Conservation (phyloP, 1,140 invertebrate genomes). For the Scaptomyza montana region DNA sequence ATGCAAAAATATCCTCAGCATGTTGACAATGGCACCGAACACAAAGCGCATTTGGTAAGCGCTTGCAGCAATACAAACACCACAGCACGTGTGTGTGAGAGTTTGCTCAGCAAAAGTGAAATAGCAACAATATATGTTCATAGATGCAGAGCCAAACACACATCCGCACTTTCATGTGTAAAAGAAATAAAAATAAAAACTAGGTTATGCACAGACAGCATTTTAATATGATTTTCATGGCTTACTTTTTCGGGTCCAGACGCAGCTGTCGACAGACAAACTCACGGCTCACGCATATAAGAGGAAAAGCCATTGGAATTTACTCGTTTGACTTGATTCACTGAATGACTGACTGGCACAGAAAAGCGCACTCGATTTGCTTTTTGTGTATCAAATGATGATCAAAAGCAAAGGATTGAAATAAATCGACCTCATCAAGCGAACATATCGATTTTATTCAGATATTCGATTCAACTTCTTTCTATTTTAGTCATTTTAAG, state of each 20-base stretch:
- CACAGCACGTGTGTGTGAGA: constrained; percentile 16
- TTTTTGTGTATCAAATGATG: constrained; percentile 19
- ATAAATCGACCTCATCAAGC: not conserved
- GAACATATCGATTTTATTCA: not conserved
- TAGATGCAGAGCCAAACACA: constrained; percentile 22
- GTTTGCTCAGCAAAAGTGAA: constrained; percentile 76
- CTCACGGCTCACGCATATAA: constrained; percentile 15
- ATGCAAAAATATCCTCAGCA: constrained; percentile 72
- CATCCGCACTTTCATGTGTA: constrained; percentile 6
- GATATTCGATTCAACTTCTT: too few relatives aligned
- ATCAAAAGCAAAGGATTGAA: constrained; percentile 1
- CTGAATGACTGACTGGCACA: constrained; percentile 33
- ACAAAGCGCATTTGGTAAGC: constrained; percentile 78
- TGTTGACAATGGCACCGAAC: constrained; percentile 75
- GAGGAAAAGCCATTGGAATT: constrained; percentile 16
- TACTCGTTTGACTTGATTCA: constrained; percentile 17
- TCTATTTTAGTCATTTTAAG: not conserved
- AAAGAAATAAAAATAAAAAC: constrained; percentile 63
- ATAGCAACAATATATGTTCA: constrained; percentile 62
- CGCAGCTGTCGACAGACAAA: constrained; percentile 39
- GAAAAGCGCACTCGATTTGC: constrained; percentile 40
- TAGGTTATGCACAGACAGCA: constrained; percentile 77
- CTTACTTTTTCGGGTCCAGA: constrained; percentile 49
- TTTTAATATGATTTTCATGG: constrained; percentile 80
- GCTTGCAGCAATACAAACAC: constrained; percentile 71